Percentiles rank a stretch among this genome's conserved stretches.
phyloP scores from a whole-genome alignment of 2,113 vertebrate species.

The Atlantisia rogersi region DNA sequence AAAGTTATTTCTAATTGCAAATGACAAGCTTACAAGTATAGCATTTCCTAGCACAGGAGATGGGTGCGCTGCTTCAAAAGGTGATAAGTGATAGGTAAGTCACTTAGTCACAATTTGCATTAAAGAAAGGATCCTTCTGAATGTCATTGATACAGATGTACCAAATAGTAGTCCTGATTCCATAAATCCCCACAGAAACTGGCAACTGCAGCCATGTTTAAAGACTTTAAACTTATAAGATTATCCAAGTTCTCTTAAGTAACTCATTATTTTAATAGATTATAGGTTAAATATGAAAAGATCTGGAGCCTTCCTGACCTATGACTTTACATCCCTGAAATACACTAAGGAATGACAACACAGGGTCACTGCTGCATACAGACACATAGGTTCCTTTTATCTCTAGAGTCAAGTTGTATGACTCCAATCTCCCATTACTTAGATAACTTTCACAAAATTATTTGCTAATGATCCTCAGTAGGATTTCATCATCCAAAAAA shows the following conservation, averaged over 20 bases:
- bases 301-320: neutral
- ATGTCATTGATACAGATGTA: neutral
- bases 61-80: neutral
- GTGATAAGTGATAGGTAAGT: neutral
- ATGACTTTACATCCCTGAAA: neutral
- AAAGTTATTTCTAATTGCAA: slow-evolving; percentile 19
- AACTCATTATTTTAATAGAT: neutral
- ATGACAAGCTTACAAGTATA: neutral
- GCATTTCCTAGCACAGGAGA: neutral
- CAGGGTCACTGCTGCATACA: neutral
- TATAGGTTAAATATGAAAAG: neutral
- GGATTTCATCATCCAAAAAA: neutral
- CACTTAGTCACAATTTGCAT: neutral
- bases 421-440: slow-evolving; percentile 29
- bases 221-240: neutral
- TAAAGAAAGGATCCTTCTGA: neutral
- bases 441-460: slow-evolving; percentile 15
- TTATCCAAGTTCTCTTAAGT: neutral
- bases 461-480: slow-evolving; percentile 25
- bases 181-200: neutral
- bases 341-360: neutral
- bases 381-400: neutral
- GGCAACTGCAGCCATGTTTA: neutral
- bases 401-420: neutral
- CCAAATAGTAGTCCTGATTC: neutral